Conservation (phyloP, 2,113 vertebrate genomes). For the Monarcha castaneiventris region DNA sequence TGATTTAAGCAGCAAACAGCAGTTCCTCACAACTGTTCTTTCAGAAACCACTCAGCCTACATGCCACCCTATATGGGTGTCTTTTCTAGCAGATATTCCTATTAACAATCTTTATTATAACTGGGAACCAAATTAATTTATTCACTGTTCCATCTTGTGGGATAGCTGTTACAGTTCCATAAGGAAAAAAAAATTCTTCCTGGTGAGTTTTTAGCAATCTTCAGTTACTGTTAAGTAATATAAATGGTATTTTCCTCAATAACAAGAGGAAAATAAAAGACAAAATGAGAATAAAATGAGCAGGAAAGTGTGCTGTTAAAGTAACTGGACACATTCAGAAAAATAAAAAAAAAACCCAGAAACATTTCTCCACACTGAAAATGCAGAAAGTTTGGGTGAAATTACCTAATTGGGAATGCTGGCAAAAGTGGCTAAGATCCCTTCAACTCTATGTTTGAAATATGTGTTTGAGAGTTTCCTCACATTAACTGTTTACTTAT, state of each 20-base stretch:
- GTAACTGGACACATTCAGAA: background rate
- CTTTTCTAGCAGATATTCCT: background rate
- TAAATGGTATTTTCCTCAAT: background rate
- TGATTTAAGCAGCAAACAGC: background rate
- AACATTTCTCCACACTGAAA: background rate
- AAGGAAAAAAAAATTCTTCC: background rate
- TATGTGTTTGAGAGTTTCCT: background rate
- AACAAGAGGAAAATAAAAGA: background rate
- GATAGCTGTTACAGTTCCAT: background rate
- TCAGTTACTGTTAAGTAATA: background rate
- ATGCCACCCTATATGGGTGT: background rate
- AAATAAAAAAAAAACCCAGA: background rate
- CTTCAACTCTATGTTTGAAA: background rate
- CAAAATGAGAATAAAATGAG: background rate
- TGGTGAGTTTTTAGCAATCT: background rate
- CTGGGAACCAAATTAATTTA: background rate
- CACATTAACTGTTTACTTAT: background rate
- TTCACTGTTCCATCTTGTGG: background rate
- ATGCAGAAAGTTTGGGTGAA: background rate
- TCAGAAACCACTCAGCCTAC: background rate
- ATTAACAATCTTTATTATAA: background rate
- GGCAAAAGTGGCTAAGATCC: background rate
- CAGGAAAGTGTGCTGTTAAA: background rate
- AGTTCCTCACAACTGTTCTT: background rate
- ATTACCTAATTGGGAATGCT: background rate